Evolutionary conservation across 1,140 invertebrate species (phyloP).

Genomic region (Drosophila tsacasi): DNA sequence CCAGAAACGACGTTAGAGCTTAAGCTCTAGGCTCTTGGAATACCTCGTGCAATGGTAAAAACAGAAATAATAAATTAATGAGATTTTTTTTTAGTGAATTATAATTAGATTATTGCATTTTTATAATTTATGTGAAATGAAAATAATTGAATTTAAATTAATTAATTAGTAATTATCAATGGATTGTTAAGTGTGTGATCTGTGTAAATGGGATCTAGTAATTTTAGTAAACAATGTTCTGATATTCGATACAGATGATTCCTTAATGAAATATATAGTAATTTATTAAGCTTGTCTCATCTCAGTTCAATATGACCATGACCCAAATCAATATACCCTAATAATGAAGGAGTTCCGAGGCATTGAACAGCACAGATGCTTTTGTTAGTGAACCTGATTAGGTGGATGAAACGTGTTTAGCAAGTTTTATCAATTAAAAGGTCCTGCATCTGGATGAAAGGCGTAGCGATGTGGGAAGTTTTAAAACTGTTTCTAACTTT

Average conservation of each 20-base stretch:
- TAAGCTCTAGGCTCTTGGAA: not conserved
- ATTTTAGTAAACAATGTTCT: not conserved
- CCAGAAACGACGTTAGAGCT: not conserved
- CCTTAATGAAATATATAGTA: not conserved
- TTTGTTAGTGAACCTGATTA: slow-evolving; percentile 57
- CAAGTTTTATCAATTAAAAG: slow-evolving; percentile 49
- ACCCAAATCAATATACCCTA: not conserved
- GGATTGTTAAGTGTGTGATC: not conserved
- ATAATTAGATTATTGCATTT: no score
- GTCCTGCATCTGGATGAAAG: slow-evolving; percentile 8
- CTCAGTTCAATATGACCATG: not conserved
- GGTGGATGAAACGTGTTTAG: slow-evolving; percentile 69
- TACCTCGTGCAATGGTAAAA: not conserved
- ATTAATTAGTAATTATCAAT: not conserved
- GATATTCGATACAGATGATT: not conserved
- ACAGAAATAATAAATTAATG: not conserved
- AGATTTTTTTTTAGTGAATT: no score
- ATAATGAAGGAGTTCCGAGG: not conserved
- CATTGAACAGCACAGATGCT: slow-evolving; percentile 16
- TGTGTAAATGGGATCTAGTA: not conserved
- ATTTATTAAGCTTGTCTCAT: not conserved
- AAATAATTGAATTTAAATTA: no score
- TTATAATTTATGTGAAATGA: not conserved
- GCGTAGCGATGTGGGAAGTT: not conserved
- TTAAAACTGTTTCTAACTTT: not conserved